A percentile compares a stretch with the other conserved stretches of the same genome.
Conservation (phyloP, 2,888 invertebrate genomes). For the Odontocerum albicorne region DNA sequence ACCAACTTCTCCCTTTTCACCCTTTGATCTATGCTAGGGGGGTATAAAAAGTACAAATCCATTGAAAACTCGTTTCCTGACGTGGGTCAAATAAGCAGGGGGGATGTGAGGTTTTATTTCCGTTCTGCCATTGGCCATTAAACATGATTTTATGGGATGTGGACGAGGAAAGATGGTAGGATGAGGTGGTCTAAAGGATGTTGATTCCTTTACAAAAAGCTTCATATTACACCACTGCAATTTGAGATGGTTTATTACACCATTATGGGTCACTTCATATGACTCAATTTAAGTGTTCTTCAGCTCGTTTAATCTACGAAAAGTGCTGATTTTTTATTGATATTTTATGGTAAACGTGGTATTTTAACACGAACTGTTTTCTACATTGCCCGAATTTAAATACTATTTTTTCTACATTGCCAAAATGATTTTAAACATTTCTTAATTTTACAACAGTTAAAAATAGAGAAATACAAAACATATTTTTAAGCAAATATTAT, state of each 20-base stretch:
- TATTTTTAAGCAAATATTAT: too few species aligned
- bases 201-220: slow-evolving; percentile 7
- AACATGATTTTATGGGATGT: slow-evolving; percentile 31
- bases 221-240: slow-evolving; percentile 4
- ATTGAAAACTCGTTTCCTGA: slow-evolving; percentile 17
- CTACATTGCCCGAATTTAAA: too few species aligned
- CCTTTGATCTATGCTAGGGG: slow-evolving; percentile 11
- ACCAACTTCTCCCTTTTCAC: neutral
- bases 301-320: neutral
- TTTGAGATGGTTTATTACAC: slow-evolving; percentile 10
- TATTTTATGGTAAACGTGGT: too few species aligned
- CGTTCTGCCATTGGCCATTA: slow-evolving; percentile 26
- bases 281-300: neutral
- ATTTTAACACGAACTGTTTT: too few species aligned
- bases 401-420: too few species aligned
- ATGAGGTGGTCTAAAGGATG: neutral
- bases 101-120: slow-evolving; percentile 18
- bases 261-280: neutral
- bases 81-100: slow-evolving; percentile 3
- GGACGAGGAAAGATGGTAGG: slow-evolving; percentile 15
- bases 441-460: too few species aligned
- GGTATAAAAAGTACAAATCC: slow-evolving; percentile 17
- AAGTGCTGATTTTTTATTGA: neutral
- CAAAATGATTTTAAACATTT: too few species aligned
- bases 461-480: too few species aligned